Evolutionary conservation across 2,797 vertebrate genomes (phyloP), one percentile per base, ranked within the genome.

Genomic region (Nannoperca obscura): DNA sequence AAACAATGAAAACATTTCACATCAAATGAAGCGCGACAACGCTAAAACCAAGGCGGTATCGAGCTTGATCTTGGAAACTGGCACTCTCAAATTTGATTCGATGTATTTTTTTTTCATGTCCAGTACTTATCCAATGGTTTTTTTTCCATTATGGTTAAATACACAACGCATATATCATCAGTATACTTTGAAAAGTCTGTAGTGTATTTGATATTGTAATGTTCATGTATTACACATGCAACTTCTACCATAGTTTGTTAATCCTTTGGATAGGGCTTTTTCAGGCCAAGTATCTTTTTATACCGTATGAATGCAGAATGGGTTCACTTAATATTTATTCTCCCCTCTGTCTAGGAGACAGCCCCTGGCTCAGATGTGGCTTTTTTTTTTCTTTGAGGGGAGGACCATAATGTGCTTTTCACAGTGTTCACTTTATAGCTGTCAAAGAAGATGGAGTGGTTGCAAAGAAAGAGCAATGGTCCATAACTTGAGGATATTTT

Each of bases 371-470:
- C 76, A 70, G 81, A 89, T 83, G 80, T 79, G 73, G 80, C 59
- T 81, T 78, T 34, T 55, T 80, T 54, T 81, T 47, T 61, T 53
- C 70, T 83, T 64, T 57, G 59, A 83, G 67, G 67, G 71, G 61
- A 70, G 61, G 80, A 72, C 75, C 14, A 8, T 91, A 85, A 91
- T 91, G 90, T 90, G 78, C 90, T 91, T 91, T 91, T 92, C 90
- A 88, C 88, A 86, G 90, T 81, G 87, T 83, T 90, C 79, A 76
- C 86, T 91, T 91, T 85, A 86, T 91, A 89, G 78, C 90, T 89
- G 90, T 90, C 91, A 87, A 44, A 84, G 74, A 89, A 86, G 91
- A 93, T 86, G 84, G 90, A 92, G 86, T 81, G 75, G 83, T 80
- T 90, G 86, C 77, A 75, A 30, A 82, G 86, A 87, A 82, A 58